These are phyloP conservation scores for Leptinotarsa undecemlineata DNA, from an alignment of 1,140 invertebrate genomes.

Conservation along the genomic window DNA sequence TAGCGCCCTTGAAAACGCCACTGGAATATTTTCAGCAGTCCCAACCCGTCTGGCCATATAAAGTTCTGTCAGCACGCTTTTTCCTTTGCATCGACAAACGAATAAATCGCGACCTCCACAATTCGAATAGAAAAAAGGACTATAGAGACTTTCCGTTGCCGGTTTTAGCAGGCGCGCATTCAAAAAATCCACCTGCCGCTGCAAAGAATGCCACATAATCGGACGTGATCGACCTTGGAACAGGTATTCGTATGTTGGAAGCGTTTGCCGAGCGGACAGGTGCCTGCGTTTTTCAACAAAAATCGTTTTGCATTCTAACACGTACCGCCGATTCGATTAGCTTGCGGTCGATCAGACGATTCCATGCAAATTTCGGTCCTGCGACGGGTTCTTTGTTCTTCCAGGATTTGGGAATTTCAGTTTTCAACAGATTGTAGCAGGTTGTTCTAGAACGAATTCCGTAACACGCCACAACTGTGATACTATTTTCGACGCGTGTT, in stretches of 20 bases:
- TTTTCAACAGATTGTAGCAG: no score
- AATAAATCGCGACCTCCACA: not conserved
- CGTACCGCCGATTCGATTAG: slow-evolving; percentile 4
- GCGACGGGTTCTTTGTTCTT: no score
- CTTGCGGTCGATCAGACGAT: not conserved
- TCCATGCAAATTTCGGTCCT: not conserved
- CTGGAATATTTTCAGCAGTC: not conserved
- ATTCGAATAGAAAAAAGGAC: not conserved
- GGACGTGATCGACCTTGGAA: slow-evolving; percentile 19
- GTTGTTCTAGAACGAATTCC: no score
- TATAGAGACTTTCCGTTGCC: not conserved
- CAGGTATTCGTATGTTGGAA: slow-evolving; percentile 7
- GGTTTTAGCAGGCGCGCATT: slow-evolving; percentile 10
- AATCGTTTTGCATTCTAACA: slow-evolving; percentile 16
- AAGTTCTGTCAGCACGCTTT: not conserved
- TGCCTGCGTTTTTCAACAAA: slow-evolving; percentile 14
- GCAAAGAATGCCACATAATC: slow-evolving; percentile 11
- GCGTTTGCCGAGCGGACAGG: slow-evolving; percentile 4
- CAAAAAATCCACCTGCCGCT: slow-evolving; percentile 17
- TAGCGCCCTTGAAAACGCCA: not conserved
- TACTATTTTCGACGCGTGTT: no score
- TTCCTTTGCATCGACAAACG: not conserved
- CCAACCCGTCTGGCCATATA: not conserved
- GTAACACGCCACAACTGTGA: no score
- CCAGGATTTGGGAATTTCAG: no score